phyloP scores from a whole-genome alignment of 1,140 invertebrate species.

The Cyclina sinensis region DNA sequence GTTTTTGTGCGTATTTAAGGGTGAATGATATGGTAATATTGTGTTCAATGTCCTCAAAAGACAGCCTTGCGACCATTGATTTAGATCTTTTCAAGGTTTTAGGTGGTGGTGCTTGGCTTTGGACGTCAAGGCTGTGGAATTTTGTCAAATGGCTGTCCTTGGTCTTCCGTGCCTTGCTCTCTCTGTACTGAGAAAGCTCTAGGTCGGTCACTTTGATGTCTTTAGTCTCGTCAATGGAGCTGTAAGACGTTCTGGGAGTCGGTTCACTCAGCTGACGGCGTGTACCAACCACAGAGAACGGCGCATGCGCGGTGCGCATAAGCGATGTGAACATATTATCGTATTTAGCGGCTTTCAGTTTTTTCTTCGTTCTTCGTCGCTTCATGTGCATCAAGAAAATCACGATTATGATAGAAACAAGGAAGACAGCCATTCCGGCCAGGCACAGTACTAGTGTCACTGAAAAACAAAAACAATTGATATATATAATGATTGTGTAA shows the following conservation, averaged over 20 bases:
- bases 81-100: constrained; percentile 30
- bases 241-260: neutral
- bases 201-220: neutral
- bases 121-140: constrained; percentile 40
- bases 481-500: too few species aligned
- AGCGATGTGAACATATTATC: constrained; percentile 41
- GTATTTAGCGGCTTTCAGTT: constrained; percentile 1
- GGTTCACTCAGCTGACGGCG: constrained; percentile 51
- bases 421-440: neutral
- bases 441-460: constrained; percentile 14
- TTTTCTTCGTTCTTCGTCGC: constrained; percentile 2
- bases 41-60: constrained; percentile 1
- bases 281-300: constrained; percentile 22
- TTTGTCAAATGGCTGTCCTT: constrained; percentile 36
- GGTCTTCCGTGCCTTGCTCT: neutral
- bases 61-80: neutral
- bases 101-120: neutral
- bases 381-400: neutral
- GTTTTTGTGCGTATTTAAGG: constrained; percentile 49
- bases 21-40: constrained; percentile 40
- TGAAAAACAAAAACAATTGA: constrained; percentile 6
- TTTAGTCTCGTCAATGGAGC: constrained; percentile 20
- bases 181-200: neutral
- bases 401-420: constrained; percentile 5
- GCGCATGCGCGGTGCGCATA: neutral